A percentile compares a stretch with the other conserved stretches of the same genome.
Conservation (phyloP, 1,140 invertebrate genomes). For the Cyclina sinensis region DNA sequence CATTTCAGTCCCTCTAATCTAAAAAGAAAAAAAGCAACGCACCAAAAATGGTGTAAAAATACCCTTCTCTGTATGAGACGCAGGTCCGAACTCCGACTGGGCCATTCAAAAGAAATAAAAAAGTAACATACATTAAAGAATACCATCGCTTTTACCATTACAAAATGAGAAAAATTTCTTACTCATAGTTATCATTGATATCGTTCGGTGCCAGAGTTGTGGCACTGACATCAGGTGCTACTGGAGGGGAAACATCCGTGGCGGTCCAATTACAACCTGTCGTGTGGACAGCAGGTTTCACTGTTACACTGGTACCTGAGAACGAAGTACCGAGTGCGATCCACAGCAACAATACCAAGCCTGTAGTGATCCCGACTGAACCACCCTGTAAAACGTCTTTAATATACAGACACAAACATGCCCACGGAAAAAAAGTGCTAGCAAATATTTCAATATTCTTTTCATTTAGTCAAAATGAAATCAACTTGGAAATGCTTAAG, state of each 20-base stretch:
- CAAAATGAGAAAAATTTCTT: not conserved
- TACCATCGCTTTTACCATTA: too few species aligned
- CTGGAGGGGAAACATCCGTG: not conserved
- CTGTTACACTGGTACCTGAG: slow-evolving; percentile 89
- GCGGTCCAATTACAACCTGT: slow-evolving; percentile 74
- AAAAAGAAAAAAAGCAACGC: too few species aligned
- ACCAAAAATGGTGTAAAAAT: too few species aligned
- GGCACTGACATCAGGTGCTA: not conserved
- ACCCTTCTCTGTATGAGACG: too few species aligned
- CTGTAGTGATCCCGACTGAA: slow-evolving; percentile 77
- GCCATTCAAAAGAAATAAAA: too few species aligned
- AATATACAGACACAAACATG: not conserved
- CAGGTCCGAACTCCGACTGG: too few species aligned
- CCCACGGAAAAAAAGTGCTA: too few species aligned
- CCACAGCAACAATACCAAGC: slow-evolving; percentile 91
- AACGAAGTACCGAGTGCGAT: slow-evolving; percentile 93
- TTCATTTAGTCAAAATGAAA: too few species aligned
- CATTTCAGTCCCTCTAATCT: too few species aligned
- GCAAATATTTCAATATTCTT: too few species aligned
- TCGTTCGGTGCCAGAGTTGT: not conserved
- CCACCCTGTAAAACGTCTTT: slow-evolving; percentile 47
- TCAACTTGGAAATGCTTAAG: too few species aligned
- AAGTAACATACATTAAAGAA: too few species aligned
- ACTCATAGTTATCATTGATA: slow-evolving; percentile 32
- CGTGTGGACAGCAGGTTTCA: slow-evolving; percentile 86